Evolutionary conservation across 2,888 invertebrate species (phyloP), one percentile per base, ranked within the genome.

Genomic region (Agonopterix alstromeriana): DNA sequence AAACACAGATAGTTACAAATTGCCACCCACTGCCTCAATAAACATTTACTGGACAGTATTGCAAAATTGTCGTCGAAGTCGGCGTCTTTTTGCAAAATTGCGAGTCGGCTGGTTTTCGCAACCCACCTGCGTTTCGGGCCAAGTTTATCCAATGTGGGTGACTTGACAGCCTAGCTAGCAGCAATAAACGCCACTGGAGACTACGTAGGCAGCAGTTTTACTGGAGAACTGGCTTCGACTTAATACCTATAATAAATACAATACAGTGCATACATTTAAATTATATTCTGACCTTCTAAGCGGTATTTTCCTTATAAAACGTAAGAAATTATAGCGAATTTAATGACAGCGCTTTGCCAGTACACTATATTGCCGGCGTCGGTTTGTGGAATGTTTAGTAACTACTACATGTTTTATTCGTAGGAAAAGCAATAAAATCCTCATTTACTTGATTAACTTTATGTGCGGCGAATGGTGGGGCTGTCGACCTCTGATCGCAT

Each of bases 61-160:
- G 51, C 58, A 52, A 60, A 59, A 61, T 53, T 50, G 49, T 48
- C 53, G 56, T 57, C 54, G 50, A 46, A 47, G 46, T 43, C 42
- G 45, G 49, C 42, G 48, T 53, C 52, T 52, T 56, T 56, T 61
- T 53, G 54, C 56, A 58, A 57, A 61, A 60, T 42, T 10, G 55
- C 51, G 45, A 51, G 52, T 49, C 48, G 42, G 54, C 51, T 55
- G 51, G 51, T 56, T 64, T 60, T 58, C 59, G 56, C 63, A 65
- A 63, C 56, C 54, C 58, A 61, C 59, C 59, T 60, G 58, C 53
- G 46, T 42, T 48, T 49, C 44, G 44, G 48, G 51, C 45, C 42
- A 14, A 35, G 41, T 42, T 38, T 38, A 38, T 51, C 50, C 56
- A 53, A 59, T 60, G 70, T 70, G 67, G 73, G 73, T 67, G 67